Evolutionary conservation across 2,888 invertebrate genomes (phyloP), one percentile per base, ranked within the genome.

Genomic region (Agriopis aurantiaria): DNA sequence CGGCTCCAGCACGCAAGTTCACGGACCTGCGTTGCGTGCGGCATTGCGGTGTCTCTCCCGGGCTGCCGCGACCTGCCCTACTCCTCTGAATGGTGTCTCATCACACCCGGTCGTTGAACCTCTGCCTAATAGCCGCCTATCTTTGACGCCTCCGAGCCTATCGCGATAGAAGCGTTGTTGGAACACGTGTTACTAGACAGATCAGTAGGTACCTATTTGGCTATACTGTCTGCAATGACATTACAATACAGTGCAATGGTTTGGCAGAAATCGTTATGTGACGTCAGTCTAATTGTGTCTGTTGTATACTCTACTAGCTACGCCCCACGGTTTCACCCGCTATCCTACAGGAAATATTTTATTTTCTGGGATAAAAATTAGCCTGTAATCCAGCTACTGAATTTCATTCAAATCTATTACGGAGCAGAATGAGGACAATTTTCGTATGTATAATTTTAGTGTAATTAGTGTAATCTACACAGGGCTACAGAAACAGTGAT

Each of bases 31-130:
- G 62, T 48, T 68, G 76, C 82, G 83, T 80, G 78, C 73, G 76
- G 74, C 78, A 55, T 55, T 56, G 41, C 12, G 14, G 75, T 77
- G 76, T 69, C 77, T 72, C 79, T 77, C 81, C 81, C 81, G 52
- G 6, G 40, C 12, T 11, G 77, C 72, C 85, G 73, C 80, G 87
- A 88, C 88, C 88, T 88, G 83, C 87, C 88, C 72, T 82, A 87
- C 82, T 76, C 73, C 74, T 74, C 68, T 58, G 63, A 73, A 64
- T 77, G 78, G 78, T 78, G 78, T 69, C 78, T 76, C 76, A 72
- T 70, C 82, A 76, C 80, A 80, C 62, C 33, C 66, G 72, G 80
- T 80, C 81, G 78, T 75, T 75, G 78, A 82, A 76, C 81, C 72
- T 62, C 75, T 77, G 74, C 76, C 75, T 79, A 79, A 75, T 76